Evolutionary conservation across 2,888 invertebrate species (phyloP).

Genomic region (Oegoconia quadripuncta): DNA sequence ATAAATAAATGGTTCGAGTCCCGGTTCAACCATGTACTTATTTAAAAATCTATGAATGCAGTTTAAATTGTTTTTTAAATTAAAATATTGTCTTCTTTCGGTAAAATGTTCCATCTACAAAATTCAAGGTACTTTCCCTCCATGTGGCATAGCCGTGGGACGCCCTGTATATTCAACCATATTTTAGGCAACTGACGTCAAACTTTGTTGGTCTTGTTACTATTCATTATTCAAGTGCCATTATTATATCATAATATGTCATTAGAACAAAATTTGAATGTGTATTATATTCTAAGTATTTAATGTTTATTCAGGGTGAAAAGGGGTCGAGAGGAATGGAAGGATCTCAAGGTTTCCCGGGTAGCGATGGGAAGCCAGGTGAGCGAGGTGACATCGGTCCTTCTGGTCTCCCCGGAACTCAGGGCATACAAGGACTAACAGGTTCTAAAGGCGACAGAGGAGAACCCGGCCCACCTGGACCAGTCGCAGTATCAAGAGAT

Average conservation of each 20-base stretch:
- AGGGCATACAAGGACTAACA: conserved; percentile 82
- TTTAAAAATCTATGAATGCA: too few relatives aligned
- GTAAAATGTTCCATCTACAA: too few relatives aligned
- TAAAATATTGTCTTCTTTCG: too few relatives aligned
- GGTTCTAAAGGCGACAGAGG: conserved; percentile 86
- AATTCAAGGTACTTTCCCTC: too few relatives aligned
- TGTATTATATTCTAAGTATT: conserved; percentile 2
- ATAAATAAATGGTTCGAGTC: too few relatives aligned
- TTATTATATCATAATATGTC: background rate
- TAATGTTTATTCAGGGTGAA: conserved; percentile 72
- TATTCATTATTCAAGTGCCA: conserved; percentile 1
- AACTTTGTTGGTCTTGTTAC: background rate
- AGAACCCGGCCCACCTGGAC: conserved; percentile 85
- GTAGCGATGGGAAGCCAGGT: conserved; percentile 82
- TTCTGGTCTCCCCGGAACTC: conserved; percentile 83
- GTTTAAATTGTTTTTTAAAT: too few relatives aligned
- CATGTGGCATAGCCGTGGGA: too few relatives aligned
- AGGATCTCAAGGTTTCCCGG: conserved; percentile 83
- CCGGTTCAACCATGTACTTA: too few relatives aligned
- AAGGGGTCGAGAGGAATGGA: conserved; percentile 83
- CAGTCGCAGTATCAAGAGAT: conserved; percentile 78
- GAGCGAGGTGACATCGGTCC: conserved; percentile 85
- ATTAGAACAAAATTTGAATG: background rate
- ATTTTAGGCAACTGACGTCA: background rate
- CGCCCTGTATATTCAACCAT: background rate